A percentile compares a stretch with the other conserved stretches of the same genome.
These are phyloP conservation scores for Volucella inanis DNA, from an alignment of 2,888 invertebrate species.

Conservation along the genomic window DNA sequence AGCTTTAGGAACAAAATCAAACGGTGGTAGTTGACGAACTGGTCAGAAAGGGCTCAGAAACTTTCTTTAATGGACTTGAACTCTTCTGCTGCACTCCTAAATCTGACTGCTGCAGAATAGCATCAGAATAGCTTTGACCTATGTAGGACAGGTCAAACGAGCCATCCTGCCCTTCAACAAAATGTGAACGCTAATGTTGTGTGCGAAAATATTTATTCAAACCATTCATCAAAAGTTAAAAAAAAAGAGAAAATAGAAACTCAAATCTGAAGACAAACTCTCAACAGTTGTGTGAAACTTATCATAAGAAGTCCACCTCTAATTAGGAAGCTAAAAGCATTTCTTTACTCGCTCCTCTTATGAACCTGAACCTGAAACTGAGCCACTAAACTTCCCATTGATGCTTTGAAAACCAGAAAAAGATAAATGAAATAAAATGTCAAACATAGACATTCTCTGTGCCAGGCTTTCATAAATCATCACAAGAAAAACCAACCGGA, in stretches of 20 bases:
- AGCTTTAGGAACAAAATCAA: too few relatives aligned
- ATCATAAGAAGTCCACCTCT: constrained; percentile 46
- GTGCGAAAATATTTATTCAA: constrained; percentile 26
- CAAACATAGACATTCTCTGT: constrained; percentile 15
- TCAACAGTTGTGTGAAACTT: constrained; percentile 47
- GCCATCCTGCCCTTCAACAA: too few relatives aligned
- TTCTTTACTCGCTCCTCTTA: constrained; percentile 18
- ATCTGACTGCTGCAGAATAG: too few relatives aligned
- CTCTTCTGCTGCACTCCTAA: too few relatives aligned
- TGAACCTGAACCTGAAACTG: background rate
- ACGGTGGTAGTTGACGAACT: too few relatives aligned
- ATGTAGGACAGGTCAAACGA: too few relatives aligned
- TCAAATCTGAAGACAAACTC: constrained; percentile 19
- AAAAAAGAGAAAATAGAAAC: background rate
- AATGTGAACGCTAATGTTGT: too few relatives aligned
- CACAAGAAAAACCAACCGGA: constrained; percentile 16
- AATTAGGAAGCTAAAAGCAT: constrained; percentile 51
- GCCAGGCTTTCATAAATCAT: constrained; percentile 54
- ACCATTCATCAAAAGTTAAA: background rate
- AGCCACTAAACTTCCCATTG: background rate
- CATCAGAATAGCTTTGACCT: too few relatives aligned
- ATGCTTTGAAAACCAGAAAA: constrained; percentile 4
- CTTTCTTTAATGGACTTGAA: too few relatives aligned
- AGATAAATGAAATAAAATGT: constrained; percentile 41
- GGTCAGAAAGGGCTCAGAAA: too few relatives aligned